Evolutionary conservation across 2,797 vertebrate species (phyloP).

Genomic region (Amblyopsis hoosieri): DNA sequence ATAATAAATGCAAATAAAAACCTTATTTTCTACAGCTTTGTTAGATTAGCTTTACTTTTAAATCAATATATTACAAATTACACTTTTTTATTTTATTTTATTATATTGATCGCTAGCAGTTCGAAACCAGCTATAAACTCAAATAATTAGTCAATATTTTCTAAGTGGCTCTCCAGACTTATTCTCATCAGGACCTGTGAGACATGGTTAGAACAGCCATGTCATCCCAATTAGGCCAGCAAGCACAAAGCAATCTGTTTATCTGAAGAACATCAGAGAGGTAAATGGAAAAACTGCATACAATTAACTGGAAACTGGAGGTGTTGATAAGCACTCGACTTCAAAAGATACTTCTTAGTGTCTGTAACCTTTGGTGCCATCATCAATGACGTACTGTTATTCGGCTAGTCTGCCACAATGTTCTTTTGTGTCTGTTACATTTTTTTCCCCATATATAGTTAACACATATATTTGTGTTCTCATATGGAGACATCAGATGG

Average conservation of each 20-base stretch:
- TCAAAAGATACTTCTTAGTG: slow-evolving; percentile 26
- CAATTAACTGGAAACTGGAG: slow-evolving; percentile 13
- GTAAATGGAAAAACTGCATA: slow-evolving; percentile 22
- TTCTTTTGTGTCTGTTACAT: too few relatives aligned
- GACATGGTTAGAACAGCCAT: slow-evolving; percentile 41
- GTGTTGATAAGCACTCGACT: slow-evolving; percentile 45
- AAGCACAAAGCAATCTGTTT: slow-evolving; percentile 58
- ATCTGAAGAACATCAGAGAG: slow-evolving; percentile 44
- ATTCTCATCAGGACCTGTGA: slow-evolving; percentile 37
- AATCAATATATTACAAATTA: background rate
- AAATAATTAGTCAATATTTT: too few relatives aligned
- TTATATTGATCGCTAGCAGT: slow-evolving; percentile 12
- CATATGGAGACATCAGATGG: too few relatives aligned
- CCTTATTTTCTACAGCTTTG: too few relatives aligned
- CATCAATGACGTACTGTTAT: slow-evolving; percentile 7
- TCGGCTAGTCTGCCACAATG: background rate
- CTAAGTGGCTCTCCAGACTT: slow-evolving; percentile 6
- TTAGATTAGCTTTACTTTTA: background rate
- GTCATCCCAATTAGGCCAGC: slow-evolving; percentile 61
- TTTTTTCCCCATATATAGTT: too few relatives aligned
- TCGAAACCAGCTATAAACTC: slow-evolving; percentile 37
- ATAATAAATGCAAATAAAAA: too few relatives aligned
- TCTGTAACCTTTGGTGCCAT: slow-evolving; percentile 15
- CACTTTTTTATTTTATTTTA: background rate
- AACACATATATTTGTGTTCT: too few relatives aligned